Conservation (phyloP, 1,140 invertebrate genomes). For the Spodoptera litura region DNA sequence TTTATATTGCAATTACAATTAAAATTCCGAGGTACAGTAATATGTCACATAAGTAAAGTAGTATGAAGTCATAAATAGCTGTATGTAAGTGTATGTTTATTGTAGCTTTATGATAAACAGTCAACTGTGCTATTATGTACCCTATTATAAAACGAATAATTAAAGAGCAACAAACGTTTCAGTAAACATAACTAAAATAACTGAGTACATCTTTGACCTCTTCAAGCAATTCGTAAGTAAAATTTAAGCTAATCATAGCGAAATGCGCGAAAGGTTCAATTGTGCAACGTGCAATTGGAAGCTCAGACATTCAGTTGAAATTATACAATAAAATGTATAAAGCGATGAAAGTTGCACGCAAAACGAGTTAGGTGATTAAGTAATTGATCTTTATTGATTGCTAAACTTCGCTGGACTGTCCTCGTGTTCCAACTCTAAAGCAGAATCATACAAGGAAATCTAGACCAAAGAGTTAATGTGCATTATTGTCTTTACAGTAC, state of each 20-base stretch:
- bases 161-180: no score
- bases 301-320: no score
- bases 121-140: no score
- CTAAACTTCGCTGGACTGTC: background rate
- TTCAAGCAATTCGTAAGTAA: no score
- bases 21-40: constrained; percentile 32
- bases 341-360: background rate
- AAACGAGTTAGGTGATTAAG: background rate
- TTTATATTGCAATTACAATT: constrained; percentile 51
- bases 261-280: no score
- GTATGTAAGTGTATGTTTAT: no score
- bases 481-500: constrained; percentile 2
- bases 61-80: constrained; percentile 9
- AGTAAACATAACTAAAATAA: no score
- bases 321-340: background rate
- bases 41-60: constrained; percentile 19
- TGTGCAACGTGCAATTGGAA: no score
- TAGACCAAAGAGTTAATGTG: background rate
- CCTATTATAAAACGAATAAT: no score
- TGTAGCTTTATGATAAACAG: no score
- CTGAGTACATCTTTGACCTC: no score
- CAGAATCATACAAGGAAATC: constrained; percentile 7
- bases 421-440: background rate
- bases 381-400: constrained; percentile 8
- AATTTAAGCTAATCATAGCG: no score